Evolutionary conservation across 1,140 invertebrate genomes (phyloP), one percentile per base, ranked within the genome.

Genomic region (Amphibalanus amphitrite): DNA sequence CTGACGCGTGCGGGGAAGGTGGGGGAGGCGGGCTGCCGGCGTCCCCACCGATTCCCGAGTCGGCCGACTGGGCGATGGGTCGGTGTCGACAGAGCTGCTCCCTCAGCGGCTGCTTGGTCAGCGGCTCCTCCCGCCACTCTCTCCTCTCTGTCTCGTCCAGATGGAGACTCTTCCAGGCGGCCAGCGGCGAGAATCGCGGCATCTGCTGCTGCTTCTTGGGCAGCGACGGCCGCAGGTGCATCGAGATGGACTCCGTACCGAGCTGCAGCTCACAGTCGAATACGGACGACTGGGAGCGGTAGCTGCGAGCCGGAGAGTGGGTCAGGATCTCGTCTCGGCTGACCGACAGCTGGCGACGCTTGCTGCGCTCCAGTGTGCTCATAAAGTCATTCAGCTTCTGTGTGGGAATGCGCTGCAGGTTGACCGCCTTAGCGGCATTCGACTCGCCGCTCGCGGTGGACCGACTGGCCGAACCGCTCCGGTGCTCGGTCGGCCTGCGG

Each of bases 101-200:
- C 1, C 47, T 13, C 17, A 59, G 47, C 17, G 47, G 47, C 47
- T 23, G 47, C 47, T 59, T 59, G 47, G 47, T 1, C 10, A 23
- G 13, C 13, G 47, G 47, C 13, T 59, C 47, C 13, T 59, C 47
- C 13, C 47, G 47, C 47, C 47, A 59, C 1, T 13, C 47, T 1
- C 47, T 8, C 13, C 47, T 13, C 47, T 8, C 47, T 1, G 47
- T 20, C 47, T 13, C 13, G 13, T 59, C 47, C 47, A 59, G 47
- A 23, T 59, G 47, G 13, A 59, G 47, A 20, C 47, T 59, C 13
- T 87, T 83, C 90, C 90, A 93, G 0, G 90, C 90, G n/a, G 88
- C 85, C 0, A 87, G 85, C 3, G 90, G 90, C 23, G 89, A 91
- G 80, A 92, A 92, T 72, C 88, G 79, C 0, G 90, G 88, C 28